Conservation (phyloP, 2,888 invertebrate genomes). For the Galerucella nymphaeae region DNA sequence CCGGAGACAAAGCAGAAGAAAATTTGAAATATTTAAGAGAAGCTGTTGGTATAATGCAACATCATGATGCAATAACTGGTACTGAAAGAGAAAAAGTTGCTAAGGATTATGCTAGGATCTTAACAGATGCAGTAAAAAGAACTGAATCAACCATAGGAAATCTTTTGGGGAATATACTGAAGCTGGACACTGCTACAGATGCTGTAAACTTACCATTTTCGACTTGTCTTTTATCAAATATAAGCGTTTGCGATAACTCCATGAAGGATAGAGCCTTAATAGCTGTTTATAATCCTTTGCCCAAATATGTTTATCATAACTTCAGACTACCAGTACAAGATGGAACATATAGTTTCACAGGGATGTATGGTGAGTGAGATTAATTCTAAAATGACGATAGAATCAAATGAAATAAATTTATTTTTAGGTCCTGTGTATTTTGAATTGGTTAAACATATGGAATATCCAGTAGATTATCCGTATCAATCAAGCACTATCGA, state of each 20-base stretch:
- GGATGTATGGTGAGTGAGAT: slow-evolving; percentile 71
- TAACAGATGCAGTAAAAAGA: slow-evolving; percentile 16
- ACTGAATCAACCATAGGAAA: slow-evolving; percentile 37
- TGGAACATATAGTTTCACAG: slow-evolving; percentile 70
- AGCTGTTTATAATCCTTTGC: slow-evolving; percentile 83
- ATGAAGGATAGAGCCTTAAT: slow-evolving; percentile 71
- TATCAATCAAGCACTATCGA: slow-evolving; percentile 64
- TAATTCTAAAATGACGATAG: slow-evolving; percentile 4
- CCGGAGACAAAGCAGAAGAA: slow-evolving; percentile 18
- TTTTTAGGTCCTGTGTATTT: slow-evolving; percentile 32
- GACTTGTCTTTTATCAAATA: slow-evolving; percentile 77
- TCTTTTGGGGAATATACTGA: slow-evolving; percentile 46
- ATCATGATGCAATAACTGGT: slow-evolving; percentile 90
- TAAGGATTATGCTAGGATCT: slow-evolving; percentile 77
- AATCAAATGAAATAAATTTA: too few species aligned
- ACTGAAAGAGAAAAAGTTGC: slow-evolving; percentile 88
- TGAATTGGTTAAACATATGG: slow-evolving; percentile 45
- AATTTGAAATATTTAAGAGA: slow-evolving; percentile 31
- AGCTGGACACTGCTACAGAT: slow-evolving; percentile 40
- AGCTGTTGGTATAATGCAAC: slow-evolving; percentile 86
- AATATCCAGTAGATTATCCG: slow-evolving; percentile 21
- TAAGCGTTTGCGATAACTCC: slow-evolving; percentile 76
- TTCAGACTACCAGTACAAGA: slow-evolving; percentile 73
- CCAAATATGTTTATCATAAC: slow-evolving; percentile 69
- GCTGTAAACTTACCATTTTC: slow-evolving; percentile 54